Evolutionary conservation across 2,797 vertebrate genomes (phyloP).

Genomic region (Melanotaenia trifasciata): DNA sequence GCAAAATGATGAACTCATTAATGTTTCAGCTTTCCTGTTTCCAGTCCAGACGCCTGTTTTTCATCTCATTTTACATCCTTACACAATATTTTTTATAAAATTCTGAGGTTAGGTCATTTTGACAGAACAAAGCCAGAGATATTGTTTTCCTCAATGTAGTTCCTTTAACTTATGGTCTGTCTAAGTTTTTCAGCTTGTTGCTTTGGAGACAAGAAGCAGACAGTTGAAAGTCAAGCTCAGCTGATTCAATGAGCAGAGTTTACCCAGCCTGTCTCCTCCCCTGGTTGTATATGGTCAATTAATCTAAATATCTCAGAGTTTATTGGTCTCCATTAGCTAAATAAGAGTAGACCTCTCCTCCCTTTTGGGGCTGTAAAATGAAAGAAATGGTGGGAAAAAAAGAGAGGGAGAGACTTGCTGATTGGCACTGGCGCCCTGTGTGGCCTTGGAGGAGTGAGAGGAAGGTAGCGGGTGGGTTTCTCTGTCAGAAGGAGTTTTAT

Average conservation of each 20-base stretch:
- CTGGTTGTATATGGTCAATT: constrained; percentile 76
- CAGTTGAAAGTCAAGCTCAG: constrained; percentile 43
- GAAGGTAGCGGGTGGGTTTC: constrained; percentile 30
- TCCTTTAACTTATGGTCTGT: neutral
- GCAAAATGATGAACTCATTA: too few species aligned
- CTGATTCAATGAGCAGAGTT: constrained; percentile 42
- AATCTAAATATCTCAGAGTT: constrained; percentile 73
- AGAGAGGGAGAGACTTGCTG: constrained; percentile 64
- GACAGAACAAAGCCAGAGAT: neutral
- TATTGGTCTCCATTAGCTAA: constrained; percentile 80
- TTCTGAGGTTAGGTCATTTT: neutral
- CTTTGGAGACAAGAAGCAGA: constrained; percentile 15
- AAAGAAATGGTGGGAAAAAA: constrained; percentile 51
- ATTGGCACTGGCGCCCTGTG: constrained; percentile 77
- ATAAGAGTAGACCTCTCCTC: constrained; percentile 74
- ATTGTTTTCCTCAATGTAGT: neutral
- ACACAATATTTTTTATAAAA: neutral
- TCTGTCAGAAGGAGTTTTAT: constrained; percentile 75
- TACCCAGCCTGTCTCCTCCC: constrained; percentile 55
- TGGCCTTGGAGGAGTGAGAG: constrained; percentile 70
- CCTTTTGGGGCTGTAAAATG: constrained; percentile 68
- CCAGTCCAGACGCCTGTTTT: neutral
- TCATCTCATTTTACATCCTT: neutral
- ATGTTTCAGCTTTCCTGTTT: neutral
- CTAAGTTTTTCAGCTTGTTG: neutral